phyloP scores from a whole-genome alignment of 1,140 invertebrate genomes.

The Liolophura sinensis region DNA sequence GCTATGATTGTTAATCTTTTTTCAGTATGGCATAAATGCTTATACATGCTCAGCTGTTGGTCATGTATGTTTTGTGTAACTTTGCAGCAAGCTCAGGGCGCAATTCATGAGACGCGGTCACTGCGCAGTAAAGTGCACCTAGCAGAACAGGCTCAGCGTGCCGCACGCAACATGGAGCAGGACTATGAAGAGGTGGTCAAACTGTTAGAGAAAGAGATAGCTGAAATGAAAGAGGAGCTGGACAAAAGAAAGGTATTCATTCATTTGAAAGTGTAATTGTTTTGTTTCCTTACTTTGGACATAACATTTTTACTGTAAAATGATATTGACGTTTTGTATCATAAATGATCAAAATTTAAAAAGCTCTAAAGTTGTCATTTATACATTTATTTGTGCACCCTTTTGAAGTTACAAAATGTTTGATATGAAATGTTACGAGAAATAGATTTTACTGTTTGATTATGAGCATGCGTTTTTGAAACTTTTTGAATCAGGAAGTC shows the following conservation, averaged over 20 bases:
- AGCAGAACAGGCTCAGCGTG: slow-evolving; percentile 52
- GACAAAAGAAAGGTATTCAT: slow-evolving; percentile 10
- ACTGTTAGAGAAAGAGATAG: slow-evolving; percentile 50
- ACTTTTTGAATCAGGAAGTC: neutral
- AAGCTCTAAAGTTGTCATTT: too few species aligned
- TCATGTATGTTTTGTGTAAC: too few species aligned
- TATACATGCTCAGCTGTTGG: too few species aligned
- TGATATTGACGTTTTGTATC: neutral
- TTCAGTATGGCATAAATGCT: too few species aligned
- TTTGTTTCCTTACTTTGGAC: neutral
- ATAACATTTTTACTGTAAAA: neutral
- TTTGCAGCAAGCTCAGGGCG: slow-evolving; percentile 44
- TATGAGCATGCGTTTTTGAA: neutral
- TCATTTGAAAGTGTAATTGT: neutral
- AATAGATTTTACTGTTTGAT: too few species aligned
- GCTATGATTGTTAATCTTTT: too few species aligned
- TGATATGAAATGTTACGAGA: too few species aligned
- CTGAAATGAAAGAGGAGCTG: slow-evolving; percentile 37
- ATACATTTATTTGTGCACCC: too few species aligned
- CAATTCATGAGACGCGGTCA: slow-evolving; percentile 40
- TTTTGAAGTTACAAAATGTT: too few species aligned
- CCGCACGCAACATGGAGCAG: slow-evolving; percentile 50
- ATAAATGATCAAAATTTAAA: too few species aligned
- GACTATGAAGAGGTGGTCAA: slow-evolving; percentile 56
- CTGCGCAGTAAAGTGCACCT: slow-evolving; percentile 49